Evolutionary conservation across 2,113 vertebrate genomes (phyloP).

Genomic region (Thalassoma bifasciatum): DNA sequence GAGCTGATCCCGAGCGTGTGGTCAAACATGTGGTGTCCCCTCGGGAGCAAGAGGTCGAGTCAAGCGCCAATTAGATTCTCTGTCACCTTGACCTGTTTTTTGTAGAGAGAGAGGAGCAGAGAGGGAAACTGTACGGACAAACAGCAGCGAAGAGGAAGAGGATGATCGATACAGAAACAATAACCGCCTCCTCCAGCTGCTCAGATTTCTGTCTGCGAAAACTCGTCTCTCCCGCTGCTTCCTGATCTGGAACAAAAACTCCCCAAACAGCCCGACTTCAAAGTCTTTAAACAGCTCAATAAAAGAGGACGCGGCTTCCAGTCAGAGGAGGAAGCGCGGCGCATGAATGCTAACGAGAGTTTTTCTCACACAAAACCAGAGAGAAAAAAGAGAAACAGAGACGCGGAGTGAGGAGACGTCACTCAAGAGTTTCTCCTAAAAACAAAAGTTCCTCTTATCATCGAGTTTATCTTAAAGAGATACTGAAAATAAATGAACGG

Average conservation of each 20-base stretch:
- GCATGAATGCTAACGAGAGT: slow-evolving; percentile 54
- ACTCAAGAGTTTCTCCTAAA: too few species aligned
- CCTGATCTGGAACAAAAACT: slow-evolving; percentile 20
- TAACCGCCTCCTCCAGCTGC: slow-evolving; percentile 3
- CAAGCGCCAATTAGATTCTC: slow-evolving; percentile 50
- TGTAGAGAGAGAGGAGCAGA: slow-evolving; percentile 1
- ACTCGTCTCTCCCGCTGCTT: not conserved
- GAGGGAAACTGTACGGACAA: slow-evolving; percentile 7
- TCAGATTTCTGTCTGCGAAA: slow-evolving; percentile 22
- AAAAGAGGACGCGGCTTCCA: slow-evolving; percentile 24
- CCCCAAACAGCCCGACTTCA: slow-evolving; percentile 50
- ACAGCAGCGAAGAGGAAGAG: not conserved
- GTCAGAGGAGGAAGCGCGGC: slow-evolving; percentile 15
- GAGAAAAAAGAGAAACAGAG: not conserved
- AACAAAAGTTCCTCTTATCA: too few species aligned
- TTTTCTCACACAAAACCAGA: too few species aligned
- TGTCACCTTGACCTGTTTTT: slow-evolving; percentile 59
- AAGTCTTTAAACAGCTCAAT: slow-evolving; percentile 55
- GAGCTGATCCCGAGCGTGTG: slow-evolving; percentile 14
- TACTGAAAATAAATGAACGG: too few species aligned
- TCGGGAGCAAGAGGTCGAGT: slow-evolving; percentile 14
- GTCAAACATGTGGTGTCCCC: slow-evolving; percentile 11
- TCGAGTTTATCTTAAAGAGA: too few species aligned
- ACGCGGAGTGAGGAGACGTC: too few species aligned
- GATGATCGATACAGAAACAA: slow-evolving; percentile 31